Base-by-base conservation (phyloP, 2,888 invertebrate species). In the Rhyacophila evoluta region DNA sequence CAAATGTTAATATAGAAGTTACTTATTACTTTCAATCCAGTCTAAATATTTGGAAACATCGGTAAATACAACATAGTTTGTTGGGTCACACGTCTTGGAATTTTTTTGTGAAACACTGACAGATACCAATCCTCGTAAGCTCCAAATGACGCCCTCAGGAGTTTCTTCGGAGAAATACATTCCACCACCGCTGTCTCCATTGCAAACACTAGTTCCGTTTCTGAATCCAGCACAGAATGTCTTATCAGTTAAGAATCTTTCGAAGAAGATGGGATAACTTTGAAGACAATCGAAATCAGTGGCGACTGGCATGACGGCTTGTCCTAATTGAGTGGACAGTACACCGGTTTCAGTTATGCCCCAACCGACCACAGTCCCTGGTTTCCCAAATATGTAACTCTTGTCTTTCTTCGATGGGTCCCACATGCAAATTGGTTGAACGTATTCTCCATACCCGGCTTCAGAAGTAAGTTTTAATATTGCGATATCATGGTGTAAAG, bases 121-220 rank as follows among this genome's bases (percentile, higher is more conserved):
- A 6, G 39, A 39, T 5, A 39, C 39, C 39, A 39, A 39, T 5
- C 39, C 39, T 12, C 39, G 39, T 6, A 39, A 15, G 4, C 12
- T 39, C 39, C 39, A 39, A 39, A 39, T n/a, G n/a, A n/a, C n/a
- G n/a, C n/a, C n/a, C n/a, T n/a, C n/a, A n/a, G n/a, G n/a, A 2
- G 86, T 86, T 0, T 55, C 19, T 19, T 86, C 83, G 79, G 86
- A 86, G 1, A 91, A 84, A 12, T 86, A 82, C 81, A 89, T 86
- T 0, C 88, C 90, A 41, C 89, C 89, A 0, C 91, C 91, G 75
- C 90, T 90, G 81, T 90, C 90, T 0, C 90, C 90, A 55, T 89
- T 89, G 82, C 90, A 91, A 3, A 88, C 88, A 73, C 89, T 89
- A 2, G 86, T 88, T 5, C 81, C 81, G 67, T 81, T 81, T 29